Conservation (phyloP, 1,140 invertebrate species). For the Dufourea novaeangliae region DNA sequence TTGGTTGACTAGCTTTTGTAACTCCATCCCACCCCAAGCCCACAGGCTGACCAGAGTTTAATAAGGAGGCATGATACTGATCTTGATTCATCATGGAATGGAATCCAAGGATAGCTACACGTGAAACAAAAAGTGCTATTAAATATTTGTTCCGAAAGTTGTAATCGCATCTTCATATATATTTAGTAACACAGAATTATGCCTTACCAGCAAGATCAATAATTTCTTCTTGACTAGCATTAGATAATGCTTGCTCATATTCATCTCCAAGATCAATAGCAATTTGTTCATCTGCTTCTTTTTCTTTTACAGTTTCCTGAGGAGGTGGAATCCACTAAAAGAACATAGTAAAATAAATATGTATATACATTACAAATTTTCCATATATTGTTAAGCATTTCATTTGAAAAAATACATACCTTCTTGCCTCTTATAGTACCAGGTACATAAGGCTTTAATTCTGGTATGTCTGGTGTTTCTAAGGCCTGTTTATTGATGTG, state of each 20-base stretch:
- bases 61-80: slow-evolving; percentile 97
- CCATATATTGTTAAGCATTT: neutral
- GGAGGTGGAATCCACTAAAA: slow-evolving; percentile 92
- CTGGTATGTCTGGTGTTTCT: slow-evolving; percentile 98
- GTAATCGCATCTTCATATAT: neutral
- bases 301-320: slow-evolving; percentile 88
- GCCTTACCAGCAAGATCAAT: slow-evolving; percentile 97
- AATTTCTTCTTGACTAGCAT: slow-evolving; percentile 98
- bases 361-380: neutral
- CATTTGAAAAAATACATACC: slow-evolving; percentile 79
- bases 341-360: slow-evolving; percentile 11
- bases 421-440: slow-evolving; percentile 95
- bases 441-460: slow-evolving; percentile 95
- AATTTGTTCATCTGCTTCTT: slow-evolving; percentile 94
- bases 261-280: slow-evolving; percentile 97
- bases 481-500: slow-evolving; percentile 98
- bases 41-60: slow-evolving; percentile 94
- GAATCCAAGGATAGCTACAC: slow-evolving; percentile 97
- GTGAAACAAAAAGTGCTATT: slow-evolving; percentile 42
- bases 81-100: slow-evolving; percentile 99
- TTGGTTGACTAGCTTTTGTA: slow-evolving; percentile 96
- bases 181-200: neutral
- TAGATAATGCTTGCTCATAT: slow-evolving; percentile 95
- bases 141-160: neutral
- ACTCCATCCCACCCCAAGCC: slow-evolving; percentile 95